Evolutionary conservation across 2,888 invertebrate genomes (phyloP), one percentile per base, ranked within the genome.

Genomic region (Teleiodes luculella): DNA sequence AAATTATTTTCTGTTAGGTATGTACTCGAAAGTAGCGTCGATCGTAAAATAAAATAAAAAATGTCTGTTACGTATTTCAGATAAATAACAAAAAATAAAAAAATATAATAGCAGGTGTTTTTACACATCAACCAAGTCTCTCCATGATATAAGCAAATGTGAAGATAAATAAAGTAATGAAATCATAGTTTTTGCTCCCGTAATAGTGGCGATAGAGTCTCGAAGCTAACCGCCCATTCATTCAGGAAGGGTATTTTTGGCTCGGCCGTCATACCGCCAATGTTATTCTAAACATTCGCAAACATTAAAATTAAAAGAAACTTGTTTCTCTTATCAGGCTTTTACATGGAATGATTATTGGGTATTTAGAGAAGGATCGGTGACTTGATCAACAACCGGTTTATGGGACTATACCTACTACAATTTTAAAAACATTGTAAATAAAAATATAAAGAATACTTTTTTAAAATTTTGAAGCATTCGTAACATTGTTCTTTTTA

Each of bases 231-330:
- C 14, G 8, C 37, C 48, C 55, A 55, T 63, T 66, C 64, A 66
- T 64, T 59, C 57, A 62, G 50, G 59, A 33, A 53, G 46, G 55
- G 53, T 63, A 60, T 62, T 60, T 64, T 58, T 60, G 59, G 55
- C 54, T 14, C 46, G 37, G 54, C 53, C 62, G 63, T 62, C 59
- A 64, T 54, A 52, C 52, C 45, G 33, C 54, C 30, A 36, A 49
- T 45, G 33, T 49, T 56, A 20, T 43, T 53, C 51, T 41, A 53
- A 54, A 55, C 47, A 55, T 53, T 56, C 46, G 56, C 51, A 13
- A 54, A 54, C 55, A 56, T 54, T 56, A 58, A 55, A 58, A 49
- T 52, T 53, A 31, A 47, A 43, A 28, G 46, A 31, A 52, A 53
- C 18, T 24, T 11, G 13, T 14, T 43, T 41, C 39, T 37, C 37